Base-by-base conservation (phyloP, 2,888 invertebrate genomes). In the Chaetogeoica ovagalla region DNA sequence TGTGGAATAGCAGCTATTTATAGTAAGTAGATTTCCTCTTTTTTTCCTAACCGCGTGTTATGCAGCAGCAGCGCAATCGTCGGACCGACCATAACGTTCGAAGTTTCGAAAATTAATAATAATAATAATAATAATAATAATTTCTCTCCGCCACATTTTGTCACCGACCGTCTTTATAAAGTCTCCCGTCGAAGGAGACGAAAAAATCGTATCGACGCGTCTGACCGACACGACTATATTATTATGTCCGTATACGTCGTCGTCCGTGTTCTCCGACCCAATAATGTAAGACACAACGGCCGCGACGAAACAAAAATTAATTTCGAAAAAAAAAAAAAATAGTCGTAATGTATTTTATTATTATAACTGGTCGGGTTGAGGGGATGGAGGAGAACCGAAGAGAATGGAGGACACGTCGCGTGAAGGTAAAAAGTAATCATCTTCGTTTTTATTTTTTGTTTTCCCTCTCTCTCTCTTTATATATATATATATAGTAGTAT, bases 361-460 rank as follows among this genome's bases (percentile, higher is more conserved):
- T 71, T 69, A 79, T 65, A 63, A 79, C 55, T 71, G 71, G 7
- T 62, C 19, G 39, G n/a, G 63, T 55, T 52, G 69, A 69, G 68
- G 60, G 70, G 62, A 77, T 63, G 77, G 23, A 63, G 79, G 79
- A 71, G 30, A 4, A 30, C 69, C 69, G 69, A 69, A 76, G 68
- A 60, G 70, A 69, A 77, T 70, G 77, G 23, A 71, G 79, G 79
- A 71, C 79, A 79, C 79, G 79, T 71, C 79, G 71, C 79, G 70
- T 79, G 70, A 77, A 70, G 69, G 77, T 77, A 77, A 79, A 77
- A 79, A 79, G 62, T 70, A 71, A 79, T 71, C 70, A 79, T 71
- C 71, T 75, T 74, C 37, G 37, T 37, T 55, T 48, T 30, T 30
- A 30, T 21, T 57, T 21, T 69, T 9, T 43, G 8, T 30, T 21